Conservation (phyloP, 2,888 invertebrate genomes). For the Caenorhabditis becei region DNA sequence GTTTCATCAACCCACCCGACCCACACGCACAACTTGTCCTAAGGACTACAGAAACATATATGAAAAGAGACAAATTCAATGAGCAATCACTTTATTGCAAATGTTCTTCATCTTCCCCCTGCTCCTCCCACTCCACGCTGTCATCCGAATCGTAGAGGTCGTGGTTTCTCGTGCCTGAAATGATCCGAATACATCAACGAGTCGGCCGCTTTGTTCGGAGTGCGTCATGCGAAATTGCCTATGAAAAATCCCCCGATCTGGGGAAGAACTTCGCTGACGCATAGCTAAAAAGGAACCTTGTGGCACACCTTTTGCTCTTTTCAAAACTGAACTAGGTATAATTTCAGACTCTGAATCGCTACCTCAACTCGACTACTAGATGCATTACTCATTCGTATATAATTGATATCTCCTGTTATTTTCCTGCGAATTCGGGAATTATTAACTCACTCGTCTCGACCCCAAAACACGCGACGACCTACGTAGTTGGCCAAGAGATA, state of each 20-base stretch:
- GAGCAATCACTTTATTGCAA: slow-evolving; percentile 56
- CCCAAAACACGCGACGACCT: slow-evolving; percentile 39
- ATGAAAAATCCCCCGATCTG: too few relatives aligned
- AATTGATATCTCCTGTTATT: slow-evolving; percentile 39
- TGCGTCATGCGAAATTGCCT: slow-evolving; percentile 7
- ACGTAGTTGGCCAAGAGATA: not conserved
- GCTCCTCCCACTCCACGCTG: not conserved
- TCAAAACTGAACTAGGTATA: too few relatives aligned
- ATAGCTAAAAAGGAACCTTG: not conserved
- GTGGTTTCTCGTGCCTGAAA: slow-evolving; percentile 58
- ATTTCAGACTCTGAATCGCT: too few relatives aligned
- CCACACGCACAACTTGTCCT: not conserved
- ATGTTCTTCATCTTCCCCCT: slow-evolving; percentile 12
- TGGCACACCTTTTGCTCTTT: too few relatives aligned
- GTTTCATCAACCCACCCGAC: slow-evolving; percentile 24
- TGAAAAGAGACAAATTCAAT: slow-evolving; percentile 6
- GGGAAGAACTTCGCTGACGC: not conserved
- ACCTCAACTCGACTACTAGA: too few relatives aligned
- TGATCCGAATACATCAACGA: not conserved
- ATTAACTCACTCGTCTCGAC: slow-evolving; percentile 4
- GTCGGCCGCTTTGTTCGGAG: not conserved
- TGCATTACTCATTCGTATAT: slow-evolving; percentile 43
- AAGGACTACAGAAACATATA: not conserved
- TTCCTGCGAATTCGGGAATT: slow-evolving; percentile 24
- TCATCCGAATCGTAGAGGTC: slow-evolving; percentile 59